A percentile compares a stretch with the other conserved stretches of the same genome.
These are phyloP conservation scores for Euphydryas editha DNA, from an alignment of 2,888 invertebrate species.

Conservation along the genomic window DNA sequence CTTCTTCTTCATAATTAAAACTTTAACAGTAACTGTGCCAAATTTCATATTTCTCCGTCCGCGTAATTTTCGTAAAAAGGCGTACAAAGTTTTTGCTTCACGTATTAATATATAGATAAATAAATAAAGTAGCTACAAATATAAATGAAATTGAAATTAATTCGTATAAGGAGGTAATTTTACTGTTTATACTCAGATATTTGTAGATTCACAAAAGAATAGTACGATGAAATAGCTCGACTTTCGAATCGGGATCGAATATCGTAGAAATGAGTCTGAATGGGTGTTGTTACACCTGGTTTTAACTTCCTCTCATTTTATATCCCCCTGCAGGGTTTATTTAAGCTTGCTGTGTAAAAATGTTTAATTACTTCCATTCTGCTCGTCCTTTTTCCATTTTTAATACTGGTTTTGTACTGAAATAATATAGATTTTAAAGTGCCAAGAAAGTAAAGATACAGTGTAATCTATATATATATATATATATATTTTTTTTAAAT, in stretches of 20 bases:
- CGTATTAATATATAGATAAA: too few species aligned
- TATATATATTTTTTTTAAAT: too few species aligned
- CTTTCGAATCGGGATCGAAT: constrained; percentile 28
- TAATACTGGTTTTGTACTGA: constrained; percentile 35
- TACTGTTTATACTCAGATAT: constrained; percentile 2
- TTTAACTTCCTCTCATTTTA: constrained; percentile 39
- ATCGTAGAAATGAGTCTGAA: constrained; percentile 33
- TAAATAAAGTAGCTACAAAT: not conserved
- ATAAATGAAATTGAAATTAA: not conserved
- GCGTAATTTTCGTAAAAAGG: too few species aligned
- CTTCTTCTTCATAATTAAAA: too few species aligned
- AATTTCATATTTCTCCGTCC: too few species aligned
- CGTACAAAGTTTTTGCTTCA: too few species aligned
- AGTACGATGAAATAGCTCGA: constrained; percentile 9
- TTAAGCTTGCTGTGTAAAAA: constrained; percentile 41
- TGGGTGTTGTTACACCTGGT: constrained; percentile 26
- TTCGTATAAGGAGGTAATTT: not conserved
- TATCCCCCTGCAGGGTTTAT: constrained; percentile 45
- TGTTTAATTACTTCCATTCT: constrained; percentile 41
- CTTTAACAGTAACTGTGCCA: too few species aligned
- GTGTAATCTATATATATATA: too few species aligned
- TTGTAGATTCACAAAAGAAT: constrained; percentile 9
- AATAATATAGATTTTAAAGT: constrained; percentile 32
- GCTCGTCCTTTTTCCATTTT: constrained; percentile 32
- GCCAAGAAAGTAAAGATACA: constrained; percentile 17